A percentile compares a stretch with the other conserved stretches of the same genome.
phyloP scores from a whole-genome alignment of 1,140 invertebrate genomes.

The Zaprionus nigranus region DNA sequence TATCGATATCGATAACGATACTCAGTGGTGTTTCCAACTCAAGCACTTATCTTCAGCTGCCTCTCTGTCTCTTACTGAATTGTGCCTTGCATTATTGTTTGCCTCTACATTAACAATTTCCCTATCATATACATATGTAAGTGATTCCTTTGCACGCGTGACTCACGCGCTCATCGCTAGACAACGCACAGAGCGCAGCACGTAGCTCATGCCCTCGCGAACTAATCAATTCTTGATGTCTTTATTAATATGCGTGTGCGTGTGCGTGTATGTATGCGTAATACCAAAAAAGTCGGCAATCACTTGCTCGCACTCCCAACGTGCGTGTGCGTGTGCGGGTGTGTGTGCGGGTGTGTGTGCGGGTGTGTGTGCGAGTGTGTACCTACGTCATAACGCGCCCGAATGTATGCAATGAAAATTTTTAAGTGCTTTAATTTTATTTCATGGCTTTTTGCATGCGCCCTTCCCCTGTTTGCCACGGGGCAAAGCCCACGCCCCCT shows the following conservation, averaged over 20 bases:
- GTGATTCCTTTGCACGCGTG: slow-evolving; percentile 14
- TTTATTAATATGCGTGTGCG: slow-evolving; percentile 68
- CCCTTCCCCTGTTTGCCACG: not conserved
- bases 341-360: slow-evolving; percentile 17
- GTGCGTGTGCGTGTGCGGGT: slow-evolving; percentile 17
- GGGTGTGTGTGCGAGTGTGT: slow-evolving; percentile 18
- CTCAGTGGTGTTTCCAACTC: too few relatives aligned
- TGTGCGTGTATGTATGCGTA: not conserved
- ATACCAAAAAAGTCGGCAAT: slow-evolving; percentile 34
- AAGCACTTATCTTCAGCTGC: too few relatives aligned
- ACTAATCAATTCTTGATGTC: slow-evolving; percentile 77
- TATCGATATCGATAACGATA: too few relatives aligned
- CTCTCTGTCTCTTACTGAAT: too few relatives aligned
- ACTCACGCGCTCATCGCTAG: slow-evolving; percentile 24
- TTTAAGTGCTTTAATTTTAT: slow-evolving; percentile 82
- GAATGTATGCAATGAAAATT: slow-evolving; percentile 66
- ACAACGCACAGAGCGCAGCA: not conserved
- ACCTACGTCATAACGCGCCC: slow-evolving; percentile 43
- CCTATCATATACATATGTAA: not conserved
- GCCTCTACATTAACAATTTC: too few relatives aligned
- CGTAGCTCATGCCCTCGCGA: slow-evolving; percentile 34
- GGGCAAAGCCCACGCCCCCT: not conserved
- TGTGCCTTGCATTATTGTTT: too few relatives aligned
- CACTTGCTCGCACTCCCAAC: slow-evolving; percentile 4
- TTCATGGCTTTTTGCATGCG: slow-evolving; percentile 44